Base-by-base conservation (phyloP, 2,797 vertebrate genomes). In the Sylvia borin region DNA sequence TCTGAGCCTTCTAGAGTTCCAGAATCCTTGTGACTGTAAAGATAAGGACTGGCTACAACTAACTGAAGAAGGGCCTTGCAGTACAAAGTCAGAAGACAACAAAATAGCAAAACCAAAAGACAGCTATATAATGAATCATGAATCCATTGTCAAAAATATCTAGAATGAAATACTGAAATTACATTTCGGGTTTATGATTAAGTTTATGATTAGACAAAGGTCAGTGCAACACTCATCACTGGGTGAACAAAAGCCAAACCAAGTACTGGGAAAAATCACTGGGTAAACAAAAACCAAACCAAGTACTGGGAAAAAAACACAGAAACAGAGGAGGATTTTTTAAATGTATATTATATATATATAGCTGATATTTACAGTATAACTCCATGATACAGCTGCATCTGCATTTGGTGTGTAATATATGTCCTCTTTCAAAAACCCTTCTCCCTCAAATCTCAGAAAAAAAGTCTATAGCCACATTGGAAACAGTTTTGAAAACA, bases 271-370 rank as follows among this genome's bases (percentile, higher is more conserved):
- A 92, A 91, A 77, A 45, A 31, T 16, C 24, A 38, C 3, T 18
- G 12, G 7, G 15, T 45, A 2, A 51, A 76, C 68, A 85, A 55
- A 65, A 13, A 0, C 0, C 6, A 67, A 60, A 36, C 2, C 3
- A 89, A 72, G 16, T 32, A 91, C 4, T 66, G 19, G 11, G 45
- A 92, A 91, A 77, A 45, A 31, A 79, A 51, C 11, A 38, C 14
- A 79, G 26, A 87, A 81, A 71, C 10, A 5, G 15, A 40, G 66
- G 4, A 40, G 22, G 11, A 32, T 45, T 22, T n/a, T 77, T 72
- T 11, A 1, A 58, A 65, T 21, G 3, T 38, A 2, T 34, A 38
- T 31, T 81, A 9, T 43, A 57, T 15, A 47, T 16, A 55, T 2
- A 43, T 75, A 36, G 53, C 14, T 67, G 70, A 67, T 45, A 89